These are phyloP conservation scores for Marisa cornuarietis DNA, from an alignment of 1,140 invertebrate genomes.

Conservation along the genomic window DNA sequence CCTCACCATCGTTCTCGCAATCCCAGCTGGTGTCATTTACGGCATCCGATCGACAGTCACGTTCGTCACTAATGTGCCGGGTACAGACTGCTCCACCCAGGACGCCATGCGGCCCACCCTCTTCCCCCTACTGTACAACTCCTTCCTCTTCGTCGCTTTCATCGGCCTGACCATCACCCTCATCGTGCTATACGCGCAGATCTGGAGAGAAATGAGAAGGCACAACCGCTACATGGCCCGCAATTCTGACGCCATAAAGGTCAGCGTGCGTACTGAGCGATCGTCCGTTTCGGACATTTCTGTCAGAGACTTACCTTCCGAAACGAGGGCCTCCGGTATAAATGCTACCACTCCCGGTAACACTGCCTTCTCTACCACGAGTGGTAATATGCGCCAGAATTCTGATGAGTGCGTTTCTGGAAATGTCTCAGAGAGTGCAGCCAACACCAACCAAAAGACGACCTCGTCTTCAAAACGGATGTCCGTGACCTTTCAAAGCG, in stretches of 20 bases:
- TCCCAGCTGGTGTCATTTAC: conserved; percentile 24
- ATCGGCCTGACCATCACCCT: conserved; percentile 20
- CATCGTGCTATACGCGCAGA: conserved; percentile 21
- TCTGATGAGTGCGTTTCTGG: no score
- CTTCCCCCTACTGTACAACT: conserved; percentile 30
- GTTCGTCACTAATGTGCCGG: background rate
- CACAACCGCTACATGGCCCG: conserved; percentile 21
- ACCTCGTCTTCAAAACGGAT: no score
- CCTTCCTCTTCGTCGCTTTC: conserved; percentile 23
- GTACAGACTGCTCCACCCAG: conserved; percentile 31
- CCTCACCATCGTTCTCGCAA: conserved; percentile 2
- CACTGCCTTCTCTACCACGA: no score
- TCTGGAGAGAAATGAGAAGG: conserved; percentile 20
- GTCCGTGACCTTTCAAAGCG: no score
- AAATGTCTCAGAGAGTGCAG: no score
- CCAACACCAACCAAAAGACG: no score
- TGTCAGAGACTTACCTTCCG: no score
- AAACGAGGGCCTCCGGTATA: no score
- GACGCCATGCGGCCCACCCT: conserved; percentile 28
- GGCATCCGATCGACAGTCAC: conserved; percentile 24
- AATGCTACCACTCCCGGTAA: no score
- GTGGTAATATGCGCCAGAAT: no score
- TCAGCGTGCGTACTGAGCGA: no score
- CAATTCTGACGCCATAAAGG: background rate
- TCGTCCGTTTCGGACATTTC: no score